Evolutionary conservation across 2,888 invertebrate species (phyloP).

Genomic region (Chorisops tibialis): DNA sequence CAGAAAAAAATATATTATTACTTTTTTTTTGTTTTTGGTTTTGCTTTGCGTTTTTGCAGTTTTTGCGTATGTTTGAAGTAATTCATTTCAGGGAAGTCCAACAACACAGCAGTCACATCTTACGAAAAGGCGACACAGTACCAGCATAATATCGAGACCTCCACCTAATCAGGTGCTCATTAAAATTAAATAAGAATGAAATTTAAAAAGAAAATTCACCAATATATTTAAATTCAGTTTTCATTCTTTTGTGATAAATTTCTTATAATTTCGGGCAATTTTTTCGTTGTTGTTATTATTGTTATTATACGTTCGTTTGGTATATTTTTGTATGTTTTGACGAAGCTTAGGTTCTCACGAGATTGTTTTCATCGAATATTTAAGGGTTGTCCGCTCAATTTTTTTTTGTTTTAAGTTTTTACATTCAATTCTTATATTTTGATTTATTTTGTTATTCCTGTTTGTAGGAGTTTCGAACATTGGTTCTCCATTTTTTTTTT

Average conservation of each 20-base stretch:
- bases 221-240: not conserved
- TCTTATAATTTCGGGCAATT: not conserved
- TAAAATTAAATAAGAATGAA: conserved; percentile 25
- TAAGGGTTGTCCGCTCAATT: not conserved
- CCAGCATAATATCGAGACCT: conserved; percentile 55
- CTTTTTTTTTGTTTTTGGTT: conserved; percentile 26
- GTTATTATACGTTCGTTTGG: conserved; percentile 5
- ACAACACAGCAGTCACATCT: conserved; percentile 59
- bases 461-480: conserved; percentile 1
- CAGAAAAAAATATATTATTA: not conserved
- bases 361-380: conserved; percentile 20
- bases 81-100: conserved; percentile 55
- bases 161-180: conserved; percentile 51
- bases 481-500: conserved; percentile 14
- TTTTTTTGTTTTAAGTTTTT: not conserved
- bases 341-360: conserved; percentile 27
- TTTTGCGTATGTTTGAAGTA: conserved; percentile 38
- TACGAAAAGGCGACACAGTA: conserved; percentile 73
- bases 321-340: conserved; percentile 33
- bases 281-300: conserved; percentile 34
- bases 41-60: conserved; percentile 34
- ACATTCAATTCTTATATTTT: not conserved
- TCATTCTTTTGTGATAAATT: not conserved
- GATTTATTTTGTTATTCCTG: conserved; percentile 1
- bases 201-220: conserved; percentile 16